Evolutionary conservation across 2,888 invertebrate genomes (phyloP).

Genomic region (Oconnorella tubifera): DNA sequence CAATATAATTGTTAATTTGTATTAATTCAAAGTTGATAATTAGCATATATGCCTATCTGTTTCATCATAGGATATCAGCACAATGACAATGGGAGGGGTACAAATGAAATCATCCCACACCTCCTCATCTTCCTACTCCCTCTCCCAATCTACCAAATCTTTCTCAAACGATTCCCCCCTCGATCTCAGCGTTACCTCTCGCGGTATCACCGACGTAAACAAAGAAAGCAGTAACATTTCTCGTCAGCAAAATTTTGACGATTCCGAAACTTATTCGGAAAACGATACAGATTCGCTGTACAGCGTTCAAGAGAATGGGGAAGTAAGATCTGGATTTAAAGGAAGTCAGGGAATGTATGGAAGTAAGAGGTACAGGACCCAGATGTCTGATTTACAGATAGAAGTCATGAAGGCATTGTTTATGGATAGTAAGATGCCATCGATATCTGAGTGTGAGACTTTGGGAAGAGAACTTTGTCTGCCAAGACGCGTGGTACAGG

Average conservation of each 20-base stretch:
- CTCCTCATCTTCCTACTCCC: too few species aligned
- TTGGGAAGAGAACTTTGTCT: conserved; percentile 84
- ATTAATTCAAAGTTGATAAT: too few species aligned
- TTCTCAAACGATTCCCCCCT: too few species aligned
- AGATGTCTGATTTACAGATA: conserved; percentile 78
- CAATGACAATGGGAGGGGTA: too few species aligned
- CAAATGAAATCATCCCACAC: too few species aligned
- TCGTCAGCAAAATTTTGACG: conserved; percentile 41
- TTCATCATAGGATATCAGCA: too few species aligned
- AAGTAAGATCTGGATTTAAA: conserved; percentile 41
- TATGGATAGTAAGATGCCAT: conserved; percentile 91
- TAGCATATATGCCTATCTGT: too few species aligned
- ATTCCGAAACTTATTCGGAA: conserved; percentile 72
- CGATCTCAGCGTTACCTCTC: too few species aligned
- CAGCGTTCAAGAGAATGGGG: conserved; percentile 46
- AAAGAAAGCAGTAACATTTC: neutral
- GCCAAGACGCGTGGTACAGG: conserved; percentile 76
- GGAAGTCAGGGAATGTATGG: neutral
- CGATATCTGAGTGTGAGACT: conserved; percentile 95
- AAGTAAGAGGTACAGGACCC: conserved; percentile 82
- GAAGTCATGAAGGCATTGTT: conserved; percentile 94
- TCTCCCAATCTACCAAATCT: too few species aligned
- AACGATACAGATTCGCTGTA: neutral
- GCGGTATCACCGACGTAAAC: neutral
- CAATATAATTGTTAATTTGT: too few species aligned